Evolutionary conservation across 2,113 vertebrate species (phyloP).

Genomic region (Coptodon bakossiorum): DNA sequence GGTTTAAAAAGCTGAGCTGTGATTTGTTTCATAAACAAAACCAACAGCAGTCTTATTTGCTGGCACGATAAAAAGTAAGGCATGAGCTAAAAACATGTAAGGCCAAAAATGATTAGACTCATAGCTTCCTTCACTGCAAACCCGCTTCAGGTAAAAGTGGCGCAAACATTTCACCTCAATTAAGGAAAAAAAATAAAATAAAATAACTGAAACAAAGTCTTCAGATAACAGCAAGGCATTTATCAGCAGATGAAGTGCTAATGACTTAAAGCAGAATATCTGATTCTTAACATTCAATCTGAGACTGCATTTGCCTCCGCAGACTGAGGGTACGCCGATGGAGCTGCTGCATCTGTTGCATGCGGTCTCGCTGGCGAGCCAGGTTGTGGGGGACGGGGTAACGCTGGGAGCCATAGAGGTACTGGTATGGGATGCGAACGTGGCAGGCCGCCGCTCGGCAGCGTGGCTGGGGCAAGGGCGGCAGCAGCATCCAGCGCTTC

Average conservation of each 20-base stretch:
- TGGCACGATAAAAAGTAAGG: not conserved
- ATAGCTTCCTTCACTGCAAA: not conserved
- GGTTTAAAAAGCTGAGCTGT: not conserved
- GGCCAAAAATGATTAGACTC: not conserved
- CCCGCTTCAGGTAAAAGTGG: not conserved
- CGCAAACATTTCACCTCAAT: not conserved
- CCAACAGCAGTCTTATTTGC: not conserved
- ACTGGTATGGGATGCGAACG: constrained; percentile 82
- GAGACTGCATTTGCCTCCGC: constrained; percentile 83
- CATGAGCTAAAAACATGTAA: not conserved
- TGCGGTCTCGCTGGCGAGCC: constrained; percentile 87
- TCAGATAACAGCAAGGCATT: not conserved
- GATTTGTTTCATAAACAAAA: not conserved
- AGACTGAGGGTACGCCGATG: constrained; percentile 84
- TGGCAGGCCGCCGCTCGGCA: constrained; percentile 90
- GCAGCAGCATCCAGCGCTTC: constrained; percentile 82
- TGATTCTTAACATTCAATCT: constrained; percentile 83
- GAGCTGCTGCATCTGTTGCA: constrained; percentile 92
- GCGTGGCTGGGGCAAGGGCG: constrained; percentile 91
- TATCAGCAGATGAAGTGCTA: not conserved
- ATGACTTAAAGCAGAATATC: not conserved
- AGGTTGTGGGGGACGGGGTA: constrained; percentile 92
- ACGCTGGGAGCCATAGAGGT: constrained; percentile 82
- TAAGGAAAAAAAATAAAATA: not conserved
- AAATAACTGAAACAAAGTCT: not conserved